A percentile compares a stretch with the other conserved stretches of the same genome.
These are phyloP conservation scores for Tolypeutes matacus DNA, from an alignment of 2,797 vertebrate species.

Conservation along the genomic window DNA sequence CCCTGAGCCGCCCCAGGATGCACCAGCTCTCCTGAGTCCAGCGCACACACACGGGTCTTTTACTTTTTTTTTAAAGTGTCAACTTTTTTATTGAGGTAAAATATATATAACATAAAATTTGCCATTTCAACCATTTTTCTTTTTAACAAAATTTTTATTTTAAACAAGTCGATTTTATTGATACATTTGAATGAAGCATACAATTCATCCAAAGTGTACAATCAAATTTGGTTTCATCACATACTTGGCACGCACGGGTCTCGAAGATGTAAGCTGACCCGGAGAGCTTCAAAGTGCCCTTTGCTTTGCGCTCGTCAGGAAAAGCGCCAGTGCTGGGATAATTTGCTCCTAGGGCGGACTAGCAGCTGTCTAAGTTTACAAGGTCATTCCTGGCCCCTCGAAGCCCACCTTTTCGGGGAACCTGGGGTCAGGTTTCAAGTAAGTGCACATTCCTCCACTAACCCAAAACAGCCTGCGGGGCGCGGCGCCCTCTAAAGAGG, in stretches of 20 bases:
- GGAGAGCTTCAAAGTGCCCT: conserved; percentile 80
- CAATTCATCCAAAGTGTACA: too few relatives aligned
- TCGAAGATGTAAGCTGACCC: conserved; percentile 82
- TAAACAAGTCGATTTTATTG: too few relatives aligned
- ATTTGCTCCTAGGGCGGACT: conserved; percentile 87
- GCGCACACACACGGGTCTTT: too few relatives aligned
- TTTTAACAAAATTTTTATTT: too few relatives aligned
- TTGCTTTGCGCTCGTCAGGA: conserved; percentile 82
- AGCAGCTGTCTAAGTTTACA: conserved; percentile 90
- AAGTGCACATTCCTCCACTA: conserved; percentile 88
- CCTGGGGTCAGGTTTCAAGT: conserved; percentile 89
- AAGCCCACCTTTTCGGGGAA: conserved; percentile 86
- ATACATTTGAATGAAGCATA: too few relatives aligned
- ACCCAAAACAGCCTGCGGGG: conserved; percentile 87
- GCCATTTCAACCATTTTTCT: too few relatives aligned
- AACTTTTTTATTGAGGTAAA: too few relatives aligned
- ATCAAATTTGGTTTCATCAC: too few relatives aligned
- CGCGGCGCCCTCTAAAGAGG: conserved; percentile 86
- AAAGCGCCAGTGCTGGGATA: conserved; percentile 85
- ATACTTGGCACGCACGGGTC: conserved; percentile 33
- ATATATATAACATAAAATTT: too few relatives aligned
- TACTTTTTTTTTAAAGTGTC: too few relatives aligned
- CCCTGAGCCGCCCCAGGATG: not conserved
- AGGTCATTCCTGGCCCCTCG: conserved; percentile 86
- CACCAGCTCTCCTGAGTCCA: conserved; percentile 68